These are phyloP conservation scores for Eurosta solidaginis DNA, from an alignment of 1,140 invertebrate species.

Conservation along the genomic window DNA sequence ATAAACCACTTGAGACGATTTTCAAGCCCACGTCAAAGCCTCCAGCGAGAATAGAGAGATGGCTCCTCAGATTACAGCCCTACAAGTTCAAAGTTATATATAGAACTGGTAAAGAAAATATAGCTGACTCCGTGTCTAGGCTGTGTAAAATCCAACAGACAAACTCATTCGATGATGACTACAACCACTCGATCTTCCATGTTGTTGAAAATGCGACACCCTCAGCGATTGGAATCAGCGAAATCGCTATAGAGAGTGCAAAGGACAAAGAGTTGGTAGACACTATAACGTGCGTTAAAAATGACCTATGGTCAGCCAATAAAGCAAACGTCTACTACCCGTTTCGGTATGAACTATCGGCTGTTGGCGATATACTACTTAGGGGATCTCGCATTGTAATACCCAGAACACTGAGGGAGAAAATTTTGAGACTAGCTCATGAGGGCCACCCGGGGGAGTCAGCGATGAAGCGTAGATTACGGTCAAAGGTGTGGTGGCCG, in stretches of 20 bases:
- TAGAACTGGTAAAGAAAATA: background rate
- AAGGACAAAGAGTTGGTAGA: constrained; percentile 36
- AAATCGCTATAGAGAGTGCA: constrained; percentile 34
- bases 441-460: constrained; percentile 61
- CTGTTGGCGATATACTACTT: constrained; percentile 5
- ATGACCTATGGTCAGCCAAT: background rate
- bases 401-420: constrained; percentile 33
- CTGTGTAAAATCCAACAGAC: background rate
- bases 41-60: constrained; percentile 20
- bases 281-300: constrained; percentile 9
- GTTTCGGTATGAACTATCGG: background rate
- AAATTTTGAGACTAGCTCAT: constrained; percentile 48
- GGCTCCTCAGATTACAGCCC: constrained; percentile 1
- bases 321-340: constrained; percentile 17
- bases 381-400: constrained; percentile 1
- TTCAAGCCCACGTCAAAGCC: constrained; percentile 32
- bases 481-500: constrained; percentile 63
- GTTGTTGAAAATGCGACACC: constrained; percentile 26
- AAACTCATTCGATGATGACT: background rate
- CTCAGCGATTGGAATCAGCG: constrained; percentile 33
- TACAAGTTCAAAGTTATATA: constrained; percentile 30
- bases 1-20: constrained; percentile 45
- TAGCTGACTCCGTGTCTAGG: constrained; percentile 26
- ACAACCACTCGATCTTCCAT: constrained; percentile 35
- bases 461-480: constrained; percentile 62